Conservation (phyloP, 1,140 invertebrate genomes). For the Plodia interpunctella region DNA sequence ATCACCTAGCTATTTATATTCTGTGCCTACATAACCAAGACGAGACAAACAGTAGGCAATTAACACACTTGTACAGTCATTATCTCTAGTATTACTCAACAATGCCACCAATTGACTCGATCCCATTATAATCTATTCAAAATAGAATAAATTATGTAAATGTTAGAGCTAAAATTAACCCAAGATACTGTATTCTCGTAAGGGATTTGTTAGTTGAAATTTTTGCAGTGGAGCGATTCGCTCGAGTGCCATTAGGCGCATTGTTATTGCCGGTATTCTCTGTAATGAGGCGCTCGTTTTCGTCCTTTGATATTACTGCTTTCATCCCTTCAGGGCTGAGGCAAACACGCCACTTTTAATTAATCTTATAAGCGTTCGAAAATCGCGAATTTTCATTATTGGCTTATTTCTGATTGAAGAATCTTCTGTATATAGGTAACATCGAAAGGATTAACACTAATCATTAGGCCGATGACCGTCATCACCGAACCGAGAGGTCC, state of each 20-base stretch:
- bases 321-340: slow-evolving; percentile 44
- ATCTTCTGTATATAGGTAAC: neutral
- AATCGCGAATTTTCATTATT: too few species aligned
- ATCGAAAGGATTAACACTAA: too few species aligned
- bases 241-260: slow-evolving; percentile 69
- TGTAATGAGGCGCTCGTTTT: slow-evolving; percentile 77
- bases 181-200: slow-evolving; percentile 23
- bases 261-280: slow-evolving; percentile 75
- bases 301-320: slow-evolving; percentile 67
- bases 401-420: too few species aligned
- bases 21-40: neutral
- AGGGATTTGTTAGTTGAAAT: slow-evolving; percentile 49
- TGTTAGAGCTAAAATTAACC: slow-evolving; percentile 20
- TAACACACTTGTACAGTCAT: slow-evolving; percentile 36
- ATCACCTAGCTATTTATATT: slow-evolving; percentile 6
- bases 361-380: neutral
- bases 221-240: slow-evolving; percentile 61
- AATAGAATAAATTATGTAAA: slow-evolving; percentile 16
- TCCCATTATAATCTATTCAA: slow-evolving; percentile 27
- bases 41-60: slow-evolving; percentile 19
- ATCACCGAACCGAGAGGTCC: too few species aligned
- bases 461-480: too few species aligned
- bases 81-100: slow-evolving; percentile 33
- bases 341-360: slow-evolving; percentile 32
- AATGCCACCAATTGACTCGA: slow-evolving; percentile 38